These are phyloP conservation scores for Haliclystus octoradiatus DNA, from an alignment of 30 jellyfish, hydroid and myxozoan genomes.

Conservation along the genomic window DNA sequence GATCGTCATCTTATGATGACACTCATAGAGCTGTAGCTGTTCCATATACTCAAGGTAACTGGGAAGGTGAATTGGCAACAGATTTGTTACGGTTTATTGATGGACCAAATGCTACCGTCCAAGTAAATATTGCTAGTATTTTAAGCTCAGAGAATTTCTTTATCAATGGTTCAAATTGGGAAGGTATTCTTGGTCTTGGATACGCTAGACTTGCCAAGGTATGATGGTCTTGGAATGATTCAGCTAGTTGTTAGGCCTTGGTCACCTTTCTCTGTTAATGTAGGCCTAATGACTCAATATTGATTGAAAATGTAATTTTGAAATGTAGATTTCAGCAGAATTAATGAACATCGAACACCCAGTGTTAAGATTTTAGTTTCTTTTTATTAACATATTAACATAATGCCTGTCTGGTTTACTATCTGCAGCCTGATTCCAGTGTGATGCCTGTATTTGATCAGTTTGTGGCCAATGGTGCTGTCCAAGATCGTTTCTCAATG, in stretches of 20 bases:
- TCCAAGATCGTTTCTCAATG: constrained; percentile 92
- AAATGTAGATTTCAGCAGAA: too few species aligned
- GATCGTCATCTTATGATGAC: constrained; percentile 80
- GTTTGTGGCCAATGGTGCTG: constrained; percentile 62
- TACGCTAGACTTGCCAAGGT: constrained; percentile 90
- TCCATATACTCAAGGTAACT: constrained; percentile 98
- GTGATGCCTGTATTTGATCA: constrained; percentile 98
- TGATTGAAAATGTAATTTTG: too few species aligned
- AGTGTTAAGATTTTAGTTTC: too few species aligned
- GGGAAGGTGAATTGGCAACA: constrained; percentile 95
- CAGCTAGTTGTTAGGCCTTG: too few species aligned
- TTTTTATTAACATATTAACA: too few species aligned
- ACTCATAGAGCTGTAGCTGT: constrained; percentile 96
- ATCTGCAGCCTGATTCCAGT: constrained; percentile 87
- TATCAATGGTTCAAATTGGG: constrained; percentile 96
- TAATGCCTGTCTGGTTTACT: too few species aligned
- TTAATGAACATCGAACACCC: too few species aligned
- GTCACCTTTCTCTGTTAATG: too few species aligned
- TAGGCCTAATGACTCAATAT: too few species aligned
- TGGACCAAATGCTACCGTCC: constrained; percentile 88
- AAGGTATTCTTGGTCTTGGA: constrained; percentile 98
- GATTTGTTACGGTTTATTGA: constrained; percentile 78
- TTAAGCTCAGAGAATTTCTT: constrained; percentile 87
- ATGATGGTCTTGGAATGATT: too few species aligned
- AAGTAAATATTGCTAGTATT: constrained; percentile 82